Evolutionary conservation across 2,888 invertebrate genomes (phyloP), one percentile per base, ranked within the genome.

Genomic region (Chrysina gloriosa): DNA sequence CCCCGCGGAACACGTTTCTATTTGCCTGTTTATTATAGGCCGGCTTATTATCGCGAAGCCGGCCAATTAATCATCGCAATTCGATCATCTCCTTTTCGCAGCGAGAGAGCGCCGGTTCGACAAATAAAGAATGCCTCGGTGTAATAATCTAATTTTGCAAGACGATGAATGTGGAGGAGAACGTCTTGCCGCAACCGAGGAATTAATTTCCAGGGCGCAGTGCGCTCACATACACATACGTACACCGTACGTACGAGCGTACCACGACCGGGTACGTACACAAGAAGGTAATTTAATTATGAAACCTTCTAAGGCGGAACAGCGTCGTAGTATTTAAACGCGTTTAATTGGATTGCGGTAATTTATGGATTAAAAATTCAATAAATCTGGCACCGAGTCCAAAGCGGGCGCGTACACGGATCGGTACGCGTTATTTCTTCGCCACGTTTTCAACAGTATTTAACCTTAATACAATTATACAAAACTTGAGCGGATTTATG

Each of bases 291-390:
- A 71, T 69, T 73, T 69, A 70, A 69, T 69, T 67, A 71, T 63
- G 75, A 75, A 75, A 73, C 74, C 75, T 72, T 74, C 70, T 67
- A 74, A 74, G 72, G 70, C 71, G 70, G 63, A 63, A 72, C 71
- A 68, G 69, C 65, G 71, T 68, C 54, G 71, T 69, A 71, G 67
- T 69, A 69, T 73, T 72, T 72, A 73, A 72, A 72, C 68, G 67
- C 70, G 63, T 71, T 74, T 75, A 75, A 75, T 74, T 74, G 75
- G 75, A 74, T 74, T 72, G 67, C 66, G 73, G 70, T 75, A 75
- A 75, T 75, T 75, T 74, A 72, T 73, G 67, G 71, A 75, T 73
- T 73, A 69, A 68, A 71, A 72, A 71, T 73, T 71, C 73, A 66
- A 73, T 73, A 73, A 72, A 73, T 73, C 71, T 71, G 69, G 50